These are phyloP conservation scores for Frieseomelitta varia DNA, from an alignment of 1,140 invertebrate species.

Conservation along the genomic window DNA sequence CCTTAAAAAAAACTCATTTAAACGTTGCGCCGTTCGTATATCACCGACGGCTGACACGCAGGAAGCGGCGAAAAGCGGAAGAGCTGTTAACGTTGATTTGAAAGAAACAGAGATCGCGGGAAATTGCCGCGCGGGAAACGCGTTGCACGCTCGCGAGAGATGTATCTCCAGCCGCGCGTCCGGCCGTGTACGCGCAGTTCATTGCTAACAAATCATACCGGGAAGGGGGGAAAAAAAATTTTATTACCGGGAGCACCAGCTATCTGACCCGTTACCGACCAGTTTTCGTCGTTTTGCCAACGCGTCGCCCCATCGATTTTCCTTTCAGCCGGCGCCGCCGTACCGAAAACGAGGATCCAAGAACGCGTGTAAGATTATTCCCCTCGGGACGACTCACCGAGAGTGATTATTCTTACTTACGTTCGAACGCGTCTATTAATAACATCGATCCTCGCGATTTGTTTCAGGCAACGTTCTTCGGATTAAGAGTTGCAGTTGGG, in stretches of 20 bases:
- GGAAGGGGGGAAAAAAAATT: slow-evolving; percentile 36
- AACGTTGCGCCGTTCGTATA: slow-evolving; percentile 15
- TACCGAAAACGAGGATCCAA: not conserved
- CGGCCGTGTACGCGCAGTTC: slow-evolving; percentile 36
- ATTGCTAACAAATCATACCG: slow-evolving; percentile 57
- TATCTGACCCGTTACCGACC: slow-evolving; percentile 41
- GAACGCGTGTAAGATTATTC: not conserved
- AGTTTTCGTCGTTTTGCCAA: slow-evolving; percentile 34
- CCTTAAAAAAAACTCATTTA: slow-evolving; percentile 31
- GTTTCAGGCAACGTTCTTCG: not conserved
- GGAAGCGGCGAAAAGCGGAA: slow-evolving; percentile 27
- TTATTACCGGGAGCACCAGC: slow-evolving; percentile 41
- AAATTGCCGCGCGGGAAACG: slow-evolving; percentile 36
- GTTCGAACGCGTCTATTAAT: not conserved
- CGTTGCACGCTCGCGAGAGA: slow-evolving; percentile 43
- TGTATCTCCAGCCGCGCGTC: slow-evolving; percentile 44
- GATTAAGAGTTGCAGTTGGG: no score
- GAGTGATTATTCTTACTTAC: slow-evolving; percentile 1
- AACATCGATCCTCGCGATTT: not conserved
- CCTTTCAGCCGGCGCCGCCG: not conserved
- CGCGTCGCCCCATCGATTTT: slow-evolving; percentile 23
- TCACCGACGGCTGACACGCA: slow-evolving; percentile 1
- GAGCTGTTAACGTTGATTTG: slow-evolving; percentile 43
- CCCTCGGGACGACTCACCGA: not conserved
- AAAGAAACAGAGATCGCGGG: slow-evolving; percentile 48